Conservation (phyloP, 2,797 vertebrate species). For the Chaetophractus vellerosus region DNA sequence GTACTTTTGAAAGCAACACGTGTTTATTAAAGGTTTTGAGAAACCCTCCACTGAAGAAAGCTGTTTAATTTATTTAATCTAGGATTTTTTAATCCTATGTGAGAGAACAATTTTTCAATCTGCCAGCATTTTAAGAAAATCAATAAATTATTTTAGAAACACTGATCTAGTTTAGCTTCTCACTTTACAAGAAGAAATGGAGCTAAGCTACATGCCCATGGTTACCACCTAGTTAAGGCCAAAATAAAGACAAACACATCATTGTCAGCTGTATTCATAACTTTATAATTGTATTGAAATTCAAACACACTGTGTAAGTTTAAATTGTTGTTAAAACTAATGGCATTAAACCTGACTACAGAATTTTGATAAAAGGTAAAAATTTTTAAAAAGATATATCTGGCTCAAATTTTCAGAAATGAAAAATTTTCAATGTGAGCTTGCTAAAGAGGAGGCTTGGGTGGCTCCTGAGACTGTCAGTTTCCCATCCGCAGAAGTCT, state of each 20-base stretch:
- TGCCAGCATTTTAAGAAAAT: not conserved
- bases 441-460: not conserved
- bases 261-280: not conserved
- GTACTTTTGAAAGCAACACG: not conserved
- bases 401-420: not conserved
- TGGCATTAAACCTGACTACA: not conserved
- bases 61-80: not conserved
- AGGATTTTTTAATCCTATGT: not conserved
- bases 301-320: not conserved
- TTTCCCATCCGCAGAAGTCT: not conserved
- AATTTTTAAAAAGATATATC: not conserved
- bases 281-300: not conserved
- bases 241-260: not conserved
- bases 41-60: not conserved
- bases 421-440: not conserved
- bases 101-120: not conserved
- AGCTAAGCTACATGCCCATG: not conserved
- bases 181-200: not conserved
- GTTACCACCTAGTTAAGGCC: not conserved
- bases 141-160: not conserved
- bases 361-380: not conserved
- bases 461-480: not conserved
- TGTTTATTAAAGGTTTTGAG: not conserved
- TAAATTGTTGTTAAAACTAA: not conserved
- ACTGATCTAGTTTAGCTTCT: not conserved